Conservation (phyloP, 2,113 vertebrate species). For the Thamnophis sirtalis region DNA sequence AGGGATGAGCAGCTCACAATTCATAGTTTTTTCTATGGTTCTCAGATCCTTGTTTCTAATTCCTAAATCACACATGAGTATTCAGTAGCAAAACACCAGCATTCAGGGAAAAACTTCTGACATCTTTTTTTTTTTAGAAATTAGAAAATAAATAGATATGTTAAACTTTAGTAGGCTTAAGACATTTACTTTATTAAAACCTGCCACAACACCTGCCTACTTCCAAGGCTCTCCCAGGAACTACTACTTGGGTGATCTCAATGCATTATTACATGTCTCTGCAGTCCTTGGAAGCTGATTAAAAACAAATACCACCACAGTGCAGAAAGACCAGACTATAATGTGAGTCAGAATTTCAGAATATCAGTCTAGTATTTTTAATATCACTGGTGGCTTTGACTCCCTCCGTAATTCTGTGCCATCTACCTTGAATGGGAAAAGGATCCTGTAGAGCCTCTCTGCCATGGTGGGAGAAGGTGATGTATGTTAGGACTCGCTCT, state of each 20-base stretch:
- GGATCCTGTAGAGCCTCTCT: not conserved
- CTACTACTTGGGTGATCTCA: not conserved
- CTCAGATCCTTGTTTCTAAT: not conserved
- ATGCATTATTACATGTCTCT: not conserved
- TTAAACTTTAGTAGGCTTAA: not conserved
- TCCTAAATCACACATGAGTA: not conserved
- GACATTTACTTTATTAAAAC: not conserved
- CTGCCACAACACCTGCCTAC: not conserved
- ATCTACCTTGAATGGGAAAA: not conserved
- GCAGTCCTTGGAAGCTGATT: not conserved
- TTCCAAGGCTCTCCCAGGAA: not conserved
- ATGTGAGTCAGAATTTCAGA: not conserved
- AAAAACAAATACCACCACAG: not conserved
- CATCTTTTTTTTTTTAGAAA: not conserved
- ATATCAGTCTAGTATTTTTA: not conserved
- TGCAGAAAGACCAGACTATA: not conserved
- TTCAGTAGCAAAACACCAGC: not conserved
- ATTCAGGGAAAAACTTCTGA: not conserved
- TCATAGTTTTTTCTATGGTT: not conserved
- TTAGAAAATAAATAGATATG: not conserved
- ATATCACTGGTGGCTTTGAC: not conserved
- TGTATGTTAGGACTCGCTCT: too few relatives aligned
- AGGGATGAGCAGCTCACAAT: not conserved
- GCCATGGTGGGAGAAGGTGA: not conserved
- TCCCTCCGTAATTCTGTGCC: not conserved